Percentiles rank a stretch among this genome's conserved stretches.
These are phyloP conservation scores for Dipus sagitta DNA, from an alignment of 2,797 vertebrate genomes.

Conservation along the genomic window DNA sequence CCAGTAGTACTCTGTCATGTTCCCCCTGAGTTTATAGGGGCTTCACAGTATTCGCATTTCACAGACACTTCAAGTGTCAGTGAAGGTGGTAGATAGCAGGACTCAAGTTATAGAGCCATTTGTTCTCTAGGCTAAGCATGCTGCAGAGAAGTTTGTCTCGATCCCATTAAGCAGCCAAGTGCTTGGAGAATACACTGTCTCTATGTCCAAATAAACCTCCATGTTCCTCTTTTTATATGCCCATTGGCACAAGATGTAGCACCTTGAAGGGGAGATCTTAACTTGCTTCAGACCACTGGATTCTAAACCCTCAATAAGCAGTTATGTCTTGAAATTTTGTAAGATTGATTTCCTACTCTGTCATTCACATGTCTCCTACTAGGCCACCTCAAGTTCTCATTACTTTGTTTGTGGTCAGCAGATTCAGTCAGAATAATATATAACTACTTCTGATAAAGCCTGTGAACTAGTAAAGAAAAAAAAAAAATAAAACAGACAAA, in stretches of 20 bases:
- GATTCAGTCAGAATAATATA: not conserved
- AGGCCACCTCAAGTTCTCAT: not conserved
- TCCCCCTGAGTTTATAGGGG: not conserved
- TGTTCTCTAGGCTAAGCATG: not conserved
- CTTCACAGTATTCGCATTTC: not conserved
- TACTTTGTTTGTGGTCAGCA: not conserved
- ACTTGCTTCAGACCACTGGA: not conserved
- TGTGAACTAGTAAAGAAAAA: not conserved
- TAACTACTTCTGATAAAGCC: not conserved
- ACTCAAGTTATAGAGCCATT: not conserved
- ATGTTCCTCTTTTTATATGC: not conserved
- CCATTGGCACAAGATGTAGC: not conserved
- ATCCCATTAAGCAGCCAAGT: not conserved
- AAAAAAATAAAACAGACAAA: not conserved
- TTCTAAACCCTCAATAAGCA: not conserved
- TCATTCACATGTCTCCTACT: not conserved
- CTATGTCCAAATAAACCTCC: not conserved
- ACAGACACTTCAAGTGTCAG: not conserved
- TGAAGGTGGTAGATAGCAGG: not conserved
- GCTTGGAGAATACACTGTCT: not conserved
- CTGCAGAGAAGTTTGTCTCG: not conserved
- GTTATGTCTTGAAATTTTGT: not conserved
- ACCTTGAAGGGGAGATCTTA: not conserved
- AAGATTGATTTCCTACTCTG: not conserved
- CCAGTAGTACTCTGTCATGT: not conserved